Evolutionary conservation across 2,888 invertebrate genomes (phyloP).

Genomic region (Ophioninae sp.): DNA sequence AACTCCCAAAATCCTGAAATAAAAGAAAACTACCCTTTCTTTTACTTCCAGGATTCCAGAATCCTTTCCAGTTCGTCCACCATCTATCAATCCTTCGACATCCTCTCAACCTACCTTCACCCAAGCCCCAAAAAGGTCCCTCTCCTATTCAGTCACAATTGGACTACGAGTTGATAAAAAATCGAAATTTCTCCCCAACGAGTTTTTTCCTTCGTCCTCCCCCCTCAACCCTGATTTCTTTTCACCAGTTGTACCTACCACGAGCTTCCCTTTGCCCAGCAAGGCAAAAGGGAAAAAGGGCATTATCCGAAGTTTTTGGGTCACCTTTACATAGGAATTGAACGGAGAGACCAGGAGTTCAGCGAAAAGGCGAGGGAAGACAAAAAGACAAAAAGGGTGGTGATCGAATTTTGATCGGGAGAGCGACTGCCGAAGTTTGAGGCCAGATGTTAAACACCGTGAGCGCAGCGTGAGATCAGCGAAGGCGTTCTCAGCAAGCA

Average conservation of each 20-base stretch:
- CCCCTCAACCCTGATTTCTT: background rate
- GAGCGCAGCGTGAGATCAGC: slow-evolving; percentile 78
- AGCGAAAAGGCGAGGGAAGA: background rate
- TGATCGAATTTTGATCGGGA: slow-evolving; percentile 51
- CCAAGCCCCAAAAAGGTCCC: background rate
- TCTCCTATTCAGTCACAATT: background rate
- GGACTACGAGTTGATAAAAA: background rate
- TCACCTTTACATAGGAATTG: background rate
- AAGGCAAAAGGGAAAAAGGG: background rate
- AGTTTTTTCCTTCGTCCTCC: too few relatives aligned
- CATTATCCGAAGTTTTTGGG: background rate
- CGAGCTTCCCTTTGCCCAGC: background rate
- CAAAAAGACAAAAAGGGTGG: slow-evolving; percentile 33
- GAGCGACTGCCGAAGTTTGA: slow-evolving; percentile 71
- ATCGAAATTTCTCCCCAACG: too few relatives aligned
- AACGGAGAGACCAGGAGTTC: background rate
- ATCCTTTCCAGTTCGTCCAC: background rate
- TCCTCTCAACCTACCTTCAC: background rate
- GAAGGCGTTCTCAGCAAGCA: slow-evolving; percentile 78
- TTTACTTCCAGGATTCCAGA: background rate
- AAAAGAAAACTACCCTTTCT: background rate
- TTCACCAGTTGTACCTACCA: background rate
- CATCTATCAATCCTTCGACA: background rate
- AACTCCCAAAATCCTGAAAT: background rate
- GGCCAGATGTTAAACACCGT: slow-evolving; percentile 79